Conservation (phyloP, 2,113 vertebrate genomes). For the Paraplagusia blochii region DNA sequence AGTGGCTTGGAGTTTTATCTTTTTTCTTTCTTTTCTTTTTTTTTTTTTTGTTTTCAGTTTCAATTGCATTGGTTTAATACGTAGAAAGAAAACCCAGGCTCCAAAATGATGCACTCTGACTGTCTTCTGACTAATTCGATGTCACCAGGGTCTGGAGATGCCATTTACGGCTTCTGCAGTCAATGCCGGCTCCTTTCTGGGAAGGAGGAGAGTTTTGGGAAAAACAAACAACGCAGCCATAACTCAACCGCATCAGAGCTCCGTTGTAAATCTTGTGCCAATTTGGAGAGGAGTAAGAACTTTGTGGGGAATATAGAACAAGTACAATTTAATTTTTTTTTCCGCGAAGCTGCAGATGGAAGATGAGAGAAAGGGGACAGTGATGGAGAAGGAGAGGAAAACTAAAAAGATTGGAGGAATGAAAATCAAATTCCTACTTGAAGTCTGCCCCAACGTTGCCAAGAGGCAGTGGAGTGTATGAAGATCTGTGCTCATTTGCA, state of each 20-base stretch:
- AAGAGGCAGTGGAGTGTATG: slow-evolving; percentile 24
- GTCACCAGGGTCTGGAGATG: slow-evolving; percentile 15
- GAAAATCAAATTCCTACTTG: slow-evolving; percentile 23
- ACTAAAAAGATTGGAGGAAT: slow-evolving; percentile 26
- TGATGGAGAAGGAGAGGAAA: slow-evolving; percentile 4
- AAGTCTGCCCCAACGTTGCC: slow-evolving; percentile 25
- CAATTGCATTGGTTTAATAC: no score
- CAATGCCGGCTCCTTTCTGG: slow-evolving; percentile 14
- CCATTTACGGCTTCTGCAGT: slow-evolving; percentile 12
- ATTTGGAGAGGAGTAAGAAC: slow-evolving; percentile 36
- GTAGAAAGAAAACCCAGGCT: no score
- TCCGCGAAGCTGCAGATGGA: slow-evolving; percentile 1
- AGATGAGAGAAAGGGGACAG: background rate
- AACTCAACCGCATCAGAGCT: slow-evolving; percentile 45
- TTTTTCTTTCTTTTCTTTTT: no score
- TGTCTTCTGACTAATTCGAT: slow-evolving; percentile 7
- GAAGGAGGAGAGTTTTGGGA: slow-evolving; percentile 23
- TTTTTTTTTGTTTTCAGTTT: no score
- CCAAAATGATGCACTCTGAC: slow-evolving; percentile 6
- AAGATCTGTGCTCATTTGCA: slow-evolving; percentile 20
- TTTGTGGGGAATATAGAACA: slow-evolving; percentile 31
- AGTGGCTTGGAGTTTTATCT: background rate
- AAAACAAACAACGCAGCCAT: slow-evolving; percentile 19
- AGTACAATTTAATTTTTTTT: slow-evolving; percentile 42
- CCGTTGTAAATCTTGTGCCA: slow-evolving; percentile 44